A percentile compares a stretch with the other conserved stretches of the same genome.
Conservation (phyloP, 2,113 vertebrate genomes). For the Bagarius yarrelli region DNA sequence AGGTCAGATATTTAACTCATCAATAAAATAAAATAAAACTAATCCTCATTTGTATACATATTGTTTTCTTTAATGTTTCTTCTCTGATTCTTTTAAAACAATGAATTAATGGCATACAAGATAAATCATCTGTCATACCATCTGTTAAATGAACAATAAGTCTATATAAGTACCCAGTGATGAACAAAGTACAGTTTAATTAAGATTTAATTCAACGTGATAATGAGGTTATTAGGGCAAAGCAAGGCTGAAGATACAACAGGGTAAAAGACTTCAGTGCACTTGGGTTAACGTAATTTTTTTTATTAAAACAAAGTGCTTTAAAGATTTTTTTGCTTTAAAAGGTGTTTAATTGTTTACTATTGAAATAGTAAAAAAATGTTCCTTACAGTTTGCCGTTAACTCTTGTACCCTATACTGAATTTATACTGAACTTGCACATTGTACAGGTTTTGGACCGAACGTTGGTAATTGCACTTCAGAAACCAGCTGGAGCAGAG, state of each 20-base stretch:
- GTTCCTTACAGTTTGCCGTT: no score
- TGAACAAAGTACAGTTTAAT: background rate
- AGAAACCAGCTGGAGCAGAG: conserved; percentile 51
- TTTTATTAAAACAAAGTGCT: no score
- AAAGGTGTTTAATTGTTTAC: no score
- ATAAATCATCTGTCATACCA: background rate
- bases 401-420: background rate
- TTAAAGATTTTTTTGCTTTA: no score
- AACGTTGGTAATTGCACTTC: conserved; percentile 60
- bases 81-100: background rate
- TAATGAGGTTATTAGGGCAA: background rate
- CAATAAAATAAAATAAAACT: no score
- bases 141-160: background rate
- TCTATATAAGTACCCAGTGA: background rate
- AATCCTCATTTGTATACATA: background rate
- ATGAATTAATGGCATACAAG: background rate
- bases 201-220: background rate
- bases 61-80: no score
- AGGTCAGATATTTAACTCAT: conserved; percentile 59
- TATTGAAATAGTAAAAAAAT: no score
- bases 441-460: conserved; percentile 71
- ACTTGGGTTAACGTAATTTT: no score
- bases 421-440: no score
- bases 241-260: no score
- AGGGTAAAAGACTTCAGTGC: no score